Base-by-base conservation (phyloP, 2,888 invertebrate genomes). In the Itoplectis maculator region DNA sequence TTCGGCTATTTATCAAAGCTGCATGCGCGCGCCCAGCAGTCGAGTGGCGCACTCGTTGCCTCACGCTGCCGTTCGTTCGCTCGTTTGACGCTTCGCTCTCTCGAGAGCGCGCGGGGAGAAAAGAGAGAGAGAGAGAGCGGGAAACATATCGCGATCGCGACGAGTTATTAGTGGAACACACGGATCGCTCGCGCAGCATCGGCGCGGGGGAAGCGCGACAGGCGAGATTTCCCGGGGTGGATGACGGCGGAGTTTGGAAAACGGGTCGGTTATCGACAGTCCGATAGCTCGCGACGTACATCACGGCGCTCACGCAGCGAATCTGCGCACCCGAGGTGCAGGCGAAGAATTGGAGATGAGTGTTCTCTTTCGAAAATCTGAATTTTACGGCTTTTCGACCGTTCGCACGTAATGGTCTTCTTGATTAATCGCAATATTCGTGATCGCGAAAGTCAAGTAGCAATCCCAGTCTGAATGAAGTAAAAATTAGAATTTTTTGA, bases 161-260 rank as follows among this genome's bases (percentile, higher is more conserved):
- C n/a, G 69, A 76, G 76, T 76, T 76, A 76, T 76, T 68, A 76
- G 63, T 47, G 76, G 40, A 76, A 76, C 76, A 76, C 76, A 69
- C 69, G 76, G 68, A 75, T 75, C 23, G n/a, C n/a, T n/a, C n/a
- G n/a, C n/a, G n/a, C n/a, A n/a, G n/a, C n/a, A n/a, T n/a, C n/a
- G n/a, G n/a, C n/a, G n/a, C n/a, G 7, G 23, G 29, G 23, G 9
- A 15, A 11, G 45, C 20, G 47, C 49, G 73, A 37, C 61, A 37
- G 45, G 35, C 29, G 63, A 20, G 69, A 54, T 42, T 35, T 61
- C 37, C 37, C 61, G 51, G 29, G 56, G 45, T 56, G 29, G 70
- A 45, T 72, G 70, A 72, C 70, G 70, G 35, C 70, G 70, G 35
- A 72, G 56, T 59, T 72, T 72, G 70, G 56, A 72, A 72, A 72